Evolutionary conservation across 1,140 invertebrate genomes (phyloP).

Genomic region (Notospermus geniculatus): DNA sequence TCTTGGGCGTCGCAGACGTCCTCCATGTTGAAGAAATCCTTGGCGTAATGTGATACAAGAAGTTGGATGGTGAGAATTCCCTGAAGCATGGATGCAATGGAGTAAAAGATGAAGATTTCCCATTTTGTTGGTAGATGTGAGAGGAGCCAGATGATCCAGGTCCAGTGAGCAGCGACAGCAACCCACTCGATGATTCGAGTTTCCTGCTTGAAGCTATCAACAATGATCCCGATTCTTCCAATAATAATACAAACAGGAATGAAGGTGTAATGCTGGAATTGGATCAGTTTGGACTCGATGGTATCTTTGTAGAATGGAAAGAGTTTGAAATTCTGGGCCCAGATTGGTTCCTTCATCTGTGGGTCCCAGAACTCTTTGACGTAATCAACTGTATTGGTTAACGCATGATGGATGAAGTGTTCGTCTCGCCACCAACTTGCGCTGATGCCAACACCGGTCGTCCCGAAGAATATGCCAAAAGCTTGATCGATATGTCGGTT

Average conservation of each 20-base stretch:
- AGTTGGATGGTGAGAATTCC: conserved; percentile 20
- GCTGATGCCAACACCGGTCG: conserved; percentile 15
- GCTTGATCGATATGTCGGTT: conserved; percentile 9
- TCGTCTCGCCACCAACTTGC: conserved; percentile 21
- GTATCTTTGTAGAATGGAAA: conserved; percentile 14
- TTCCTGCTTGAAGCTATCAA: conserved; percentile 13
- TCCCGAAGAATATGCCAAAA: conserved; percentile 20
- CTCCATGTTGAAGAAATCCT: conserved; percentile 9
- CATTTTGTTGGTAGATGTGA: conserved; percentile 13
- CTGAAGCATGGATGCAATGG: conserved; percentile 9
- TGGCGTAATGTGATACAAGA: conserved; percentile 17
- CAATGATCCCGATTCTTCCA: conserved; percentile 17
- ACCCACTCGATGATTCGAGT: conserved; percentile 12
- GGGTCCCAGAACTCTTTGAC: conserved; percentile 16
- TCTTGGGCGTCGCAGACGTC: conserved; percentile 6
- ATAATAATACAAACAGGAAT: conserved; percentile 12
- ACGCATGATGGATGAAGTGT: conserved; percentile 19
- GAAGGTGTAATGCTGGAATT: conserved; percentile 22
- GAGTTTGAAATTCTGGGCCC: conserved; percentile 20
- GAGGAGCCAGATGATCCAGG: conserved; percentile 12
- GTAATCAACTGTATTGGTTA: conserved; percentile 16
- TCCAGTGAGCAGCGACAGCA: conserved; percentile 18
- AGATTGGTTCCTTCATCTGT: conserved; percentile 17
- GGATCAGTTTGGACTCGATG: conserved; percentile 14
- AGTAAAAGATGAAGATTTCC: conserved; percentile 14